These are phyloP conservation scores for Dascyllus trimaculatus DNA, from an alignment of 2,113 vertebrate species.

Conservation along the genomic window DNA sequence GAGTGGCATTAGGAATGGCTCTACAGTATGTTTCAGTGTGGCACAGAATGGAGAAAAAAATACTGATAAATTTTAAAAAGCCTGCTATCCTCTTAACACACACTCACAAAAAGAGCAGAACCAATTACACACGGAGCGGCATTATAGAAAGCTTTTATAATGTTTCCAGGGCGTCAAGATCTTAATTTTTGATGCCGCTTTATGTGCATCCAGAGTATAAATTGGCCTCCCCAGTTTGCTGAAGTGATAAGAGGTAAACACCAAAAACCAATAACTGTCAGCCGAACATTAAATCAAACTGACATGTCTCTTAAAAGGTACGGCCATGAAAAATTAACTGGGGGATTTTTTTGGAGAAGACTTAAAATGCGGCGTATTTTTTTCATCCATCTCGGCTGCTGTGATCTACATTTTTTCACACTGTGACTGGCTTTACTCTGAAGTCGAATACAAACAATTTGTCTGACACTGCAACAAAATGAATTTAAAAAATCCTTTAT, in stretches of 20 bases:
- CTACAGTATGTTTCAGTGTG: constrained; percentile 41
- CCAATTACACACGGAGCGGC: constrained; percentile 74
- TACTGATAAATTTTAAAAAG: constrained; percentile 63
- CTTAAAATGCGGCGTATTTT: constrained; percentile 60
- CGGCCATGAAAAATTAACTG: constrained; percentile 81
- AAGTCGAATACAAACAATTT: constrained; percentile 46
- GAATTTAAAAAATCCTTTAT: constrained; percentile 10
- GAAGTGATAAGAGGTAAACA: constrained; percentile 84
- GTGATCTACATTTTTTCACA: constrained; percentile 55
- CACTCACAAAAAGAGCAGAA: constrained; percentile 60
- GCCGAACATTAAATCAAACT: constrained; percentile 80
- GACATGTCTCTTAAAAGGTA: constrained; percentile 82
- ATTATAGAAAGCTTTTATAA: constrained; percentile 79
- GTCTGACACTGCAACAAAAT: constrained; percentile 26
- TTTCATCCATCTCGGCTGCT: constrained; percentile 52
- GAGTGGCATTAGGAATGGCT: constrained; percentile 42
- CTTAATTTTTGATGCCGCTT: constrained; percentile 81
- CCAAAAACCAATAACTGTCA: constrained; percentile 85
- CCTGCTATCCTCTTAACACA: constrained; percentile 48
- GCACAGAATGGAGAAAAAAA: constrained; percentile 60
- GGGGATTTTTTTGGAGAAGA: constrained; percentile 61
- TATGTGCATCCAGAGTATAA: constrained; percentile 74
- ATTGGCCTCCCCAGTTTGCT: constrained; percentile 76
- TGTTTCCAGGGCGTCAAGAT: constrained; percentile 78
- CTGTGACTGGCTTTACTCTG: constrained; percentile 40